Percentiles rank a stretch among this genome's conserved stretches.
Evolutionary conservation across 2,888 invertebrate genomes (phyloP).

Genomic region (Sinohyriopsis cumingii): DNA sequence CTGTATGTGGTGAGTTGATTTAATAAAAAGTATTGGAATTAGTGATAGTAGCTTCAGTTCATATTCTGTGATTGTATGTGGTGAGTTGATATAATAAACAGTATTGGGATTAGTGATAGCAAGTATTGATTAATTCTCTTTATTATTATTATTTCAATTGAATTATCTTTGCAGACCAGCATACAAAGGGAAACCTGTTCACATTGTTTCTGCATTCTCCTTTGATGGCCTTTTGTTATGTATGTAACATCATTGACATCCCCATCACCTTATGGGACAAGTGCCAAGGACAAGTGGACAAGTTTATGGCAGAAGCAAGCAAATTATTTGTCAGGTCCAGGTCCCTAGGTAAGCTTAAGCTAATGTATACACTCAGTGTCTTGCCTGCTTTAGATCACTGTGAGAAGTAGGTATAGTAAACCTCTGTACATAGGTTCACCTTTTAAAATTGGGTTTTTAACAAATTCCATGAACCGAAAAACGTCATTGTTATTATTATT

Average conservation of each 20-base stretch:
- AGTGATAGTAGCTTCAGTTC: not conserved
- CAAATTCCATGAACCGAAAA: no score
- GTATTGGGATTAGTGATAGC: not conserved
- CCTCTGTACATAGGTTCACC: no score
- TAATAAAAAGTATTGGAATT: not conserved
- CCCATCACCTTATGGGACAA: constrained; percentile 92
- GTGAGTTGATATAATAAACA: not conserved
- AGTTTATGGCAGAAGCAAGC: constrained; percentile 91
- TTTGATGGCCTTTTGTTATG: constrained; percentile 91
- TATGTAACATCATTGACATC: constrained; percentile 89
- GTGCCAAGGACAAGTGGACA: constrained; percentile 88
- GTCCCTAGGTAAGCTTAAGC: constrained; percentile 82
- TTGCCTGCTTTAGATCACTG: not conserved
- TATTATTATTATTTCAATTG: not conserved
- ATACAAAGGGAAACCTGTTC: constrained; percentile 88
- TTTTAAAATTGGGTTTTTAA: no score
- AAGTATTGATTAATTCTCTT: not conserved
- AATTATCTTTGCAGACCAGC: constrained; percentile 72
- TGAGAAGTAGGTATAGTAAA: not conserved
- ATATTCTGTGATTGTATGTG: not conserved
- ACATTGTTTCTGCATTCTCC: constrained; percentile 96
- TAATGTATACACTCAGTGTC: not conserved
- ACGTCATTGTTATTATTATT: no score
- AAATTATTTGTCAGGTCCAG: constrained; percentile 85
- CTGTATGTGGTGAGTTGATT: not conserved